Base-by-base conservation (phyloP, 2,113 vertebrate species). In the Pluvialis apricaria region DNA sequence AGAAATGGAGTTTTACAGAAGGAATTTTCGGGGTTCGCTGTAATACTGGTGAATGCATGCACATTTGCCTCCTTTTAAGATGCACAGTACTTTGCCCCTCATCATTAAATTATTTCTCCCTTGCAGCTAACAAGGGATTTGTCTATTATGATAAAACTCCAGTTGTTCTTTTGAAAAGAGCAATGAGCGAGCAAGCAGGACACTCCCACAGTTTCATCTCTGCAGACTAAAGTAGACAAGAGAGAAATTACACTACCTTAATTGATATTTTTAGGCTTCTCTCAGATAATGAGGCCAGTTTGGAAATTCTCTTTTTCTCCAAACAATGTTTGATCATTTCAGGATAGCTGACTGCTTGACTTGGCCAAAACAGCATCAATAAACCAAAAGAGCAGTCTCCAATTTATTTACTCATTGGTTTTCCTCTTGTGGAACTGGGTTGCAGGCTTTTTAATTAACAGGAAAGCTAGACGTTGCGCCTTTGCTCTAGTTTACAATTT, bases 161-260 rank as follows among this genome's bases (percentile, higher is more conserved):
- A 45, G 34, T 87, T 16, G 7, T 61, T 93, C 97, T 93, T 98
- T 96, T 96, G 95, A 98, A 92, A 88, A 68, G 47, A 91, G 87
- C 91, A 85, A 91, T 2, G 20, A 95, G 89, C 80, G 89, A 91
- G 96, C 69, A 86, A 94, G 64, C 64, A 92, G 86, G 96, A 95
- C 97, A 95, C 96, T 96, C 98, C 98, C 97, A 65, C 90, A 96
- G 98, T 98, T 98, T 98, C 98, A 97, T 98, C 98, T 98, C 97
- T 79, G 96, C 98, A 98, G 96, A 98, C 97, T 96, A 98, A 98
- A 98, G 98, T 64, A 98, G 95, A 96, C 91, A 71, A 97, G 95
- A 98, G 97, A 98, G 92, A 98, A 98, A 98, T 96, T 95, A 97
- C 96, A 98, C 97, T 97, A 98, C 98, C 98, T 98, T 99, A 98